Conservation (phyloP, 1,140 invertebrate species). For the Neodiprion virginianus region DNA sequence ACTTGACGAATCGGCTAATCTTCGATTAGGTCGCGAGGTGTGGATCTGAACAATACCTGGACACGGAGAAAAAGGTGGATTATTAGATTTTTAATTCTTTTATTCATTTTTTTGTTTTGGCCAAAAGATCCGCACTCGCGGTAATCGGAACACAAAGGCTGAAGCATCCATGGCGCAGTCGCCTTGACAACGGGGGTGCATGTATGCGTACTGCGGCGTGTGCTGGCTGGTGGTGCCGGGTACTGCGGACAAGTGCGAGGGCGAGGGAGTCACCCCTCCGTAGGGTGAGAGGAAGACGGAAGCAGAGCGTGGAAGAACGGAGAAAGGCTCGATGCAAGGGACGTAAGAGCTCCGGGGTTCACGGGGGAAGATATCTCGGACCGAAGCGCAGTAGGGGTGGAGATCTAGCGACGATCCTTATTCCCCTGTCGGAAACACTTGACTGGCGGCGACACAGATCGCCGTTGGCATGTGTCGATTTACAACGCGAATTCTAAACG, state of each 20-base stretch:
- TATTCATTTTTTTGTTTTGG: background rate
- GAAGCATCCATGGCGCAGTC: conserved; percentile 47
- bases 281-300: conserved; percentile 12
- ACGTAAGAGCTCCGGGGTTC: background rate
- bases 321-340: background rate
- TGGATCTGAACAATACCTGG: too few species aligned
- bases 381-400: conserved; percentile 22
- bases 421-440: background rate
- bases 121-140: background rate
- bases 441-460: background rate
- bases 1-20: too few species aligned
- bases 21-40: too few species aligned
- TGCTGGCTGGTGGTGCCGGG: conserved; percentile 30
- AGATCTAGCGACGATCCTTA: too few species aligned
- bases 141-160: background rate
- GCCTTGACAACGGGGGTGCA: conserved; percentile 48
- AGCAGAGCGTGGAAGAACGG: conserved; percentile 4
- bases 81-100: too few species aligned
- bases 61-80: too few species aligned
- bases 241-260: conserved; percentile 8
- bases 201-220: conserved; percentile 47
- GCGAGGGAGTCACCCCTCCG: background rate
- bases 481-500: background rate
- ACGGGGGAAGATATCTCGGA: background rate
- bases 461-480: conserved; percentile 30